Evolutionary conservation across 2,888 invertebrate genomes (phyloP), one percentile per base, ranked within the genome.

Genomic region (Camponotus fellah): DNA sequence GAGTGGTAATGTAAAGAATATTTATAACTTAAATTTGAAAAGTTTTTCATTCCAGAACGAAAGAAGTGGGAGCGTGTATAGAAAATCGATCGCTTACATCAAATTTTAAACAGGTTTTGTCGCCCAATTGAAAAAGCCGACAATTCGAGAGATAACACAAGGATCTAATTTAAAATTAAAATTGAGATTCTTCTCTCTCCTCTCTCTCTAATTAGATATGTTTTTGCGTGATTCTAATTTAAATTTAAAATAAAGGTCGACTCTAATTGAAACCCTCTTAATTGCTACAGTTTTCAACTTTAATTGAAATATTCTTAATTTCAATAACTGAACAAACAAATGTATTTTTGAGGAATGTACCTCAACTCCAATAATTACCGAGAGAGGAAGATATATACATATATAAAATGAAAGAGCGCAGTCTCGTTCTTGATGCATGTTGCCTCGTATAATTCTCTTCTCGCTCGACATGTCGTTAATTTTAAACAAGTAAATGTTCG

Each of bases 391-490:
- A 53, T 21, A 69, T 34, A 34, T 53, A 8, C 32, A 69, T 34
- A 34, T 53, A 8, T 32, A 43, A 5, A 14, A 58, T 14, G 37
- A 71, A 71, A 46, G 17, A 32, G 58, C 17, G 21, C n/a, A 58
- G 21, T 37, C 26, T 77, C n/a, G 12, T 69, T 6, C 10, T 40
- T 58, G 17, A n/a, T 43, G 58, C 21, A 66, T 10, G 26, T 58
- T 69, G 43, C 12, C 14, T n/a, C 9, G n/a, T 65, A 17, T 53
- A 66, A 56, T 77, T 32, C 21, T 40, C 43, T 43, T 68, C 10
- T 34, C 46, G n/a, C 64, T 71, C 46, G n/a, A 69, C 77, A 21
- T 69, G 72, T 34, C 58, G 72, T 79, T 79, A 79, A 79, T 79
- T 69, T 79, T 58, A 17, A 58, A 58, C 72, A 58, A 79, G 69